Conservation (phyloP, 1,140 invertebrate genomes). For the Halictus rubicundus region DNA sequence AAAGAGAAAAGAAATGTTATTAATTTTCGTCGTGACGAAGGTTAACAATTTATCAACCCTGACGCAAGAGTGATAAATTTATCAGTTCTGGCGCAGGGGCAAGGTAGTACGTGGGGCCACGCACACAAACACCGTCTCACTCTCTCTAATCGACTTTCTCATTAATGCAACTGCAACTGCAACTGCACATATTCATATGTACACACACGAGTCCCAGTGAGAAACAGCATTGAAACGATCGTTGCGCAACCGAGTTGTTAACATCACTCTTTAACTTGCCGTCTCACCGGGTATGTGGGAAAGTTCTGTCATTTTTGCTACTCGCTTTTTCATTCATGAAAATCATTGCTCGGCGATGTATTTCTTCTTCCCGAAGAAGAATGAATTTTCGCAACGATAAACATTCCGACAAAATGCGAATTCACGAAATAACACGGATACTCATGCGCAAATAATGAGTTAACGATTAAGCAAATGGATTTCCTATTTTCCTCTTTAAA, state of each 20-base stretch:
- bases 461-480: too few species aligned
- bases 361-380: too few species aligned
- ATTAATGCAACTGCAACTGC: slow-evolving; percentile 13
- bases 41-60: slow-evolving; percentile 48
- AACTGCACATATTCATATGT: slow-evolving; percentile 1
- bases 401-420: too few species aligned
- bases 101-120: slow-evolving; percentile 25
- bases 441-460: too few species aligned
- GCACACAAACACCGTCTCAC: slow-evolving; percentile 24
- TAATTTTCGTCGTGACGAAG: not conserved
- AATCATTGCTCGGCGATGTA: too few species aligned
- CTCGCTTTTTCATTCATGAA: too few species aligned
- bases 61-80: slow-evolving; percentile 33
- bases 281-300: not conserved
- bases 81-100: slow-evolving; percentile 40
- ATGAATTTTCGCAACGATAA: too few species aligned
- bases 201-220: slow-evolving; percentile 1
- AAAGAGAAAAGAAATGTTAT: not conserved
- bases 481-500: too few species aligned
- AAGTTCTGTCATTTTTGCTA: not conserved
- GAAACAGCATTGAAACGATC: not conserved
- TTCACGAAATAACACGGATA: too few species aligned
- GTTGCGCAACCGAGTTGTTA: not conserved
- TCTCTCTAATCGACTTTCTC: slow-evolving; percentile 25
- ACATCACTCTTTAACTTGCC: not conserved